Evolutionary conservation across 2,888 invertebrate species (phyloP), one percentile per base, ranked within the genome.

Genomic region (Dryococelus australis): DNA sequence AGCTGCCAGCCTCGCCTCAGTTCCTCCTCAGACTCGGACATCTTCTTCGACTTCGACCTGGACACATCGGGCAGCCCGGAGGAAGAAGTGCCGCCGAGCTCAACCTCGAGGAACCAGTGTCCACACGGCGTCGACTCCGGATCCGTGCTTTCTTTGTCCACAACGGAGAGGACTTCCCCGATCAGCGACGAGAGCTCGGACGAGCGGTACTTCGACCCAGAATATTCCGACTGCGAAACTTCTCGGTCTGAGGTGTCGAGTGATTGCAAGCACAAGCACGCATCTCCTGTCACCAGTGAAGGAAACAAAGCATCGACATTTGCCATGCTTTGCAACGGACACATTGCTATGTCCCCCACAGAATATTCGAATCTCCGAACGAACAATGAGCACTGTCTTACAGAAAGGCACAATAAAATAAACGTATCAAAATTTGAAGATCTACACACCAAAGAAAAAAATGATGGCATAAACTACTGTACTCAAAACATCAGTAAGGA

Each of bases 11-110:
- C 94, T 0, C 92, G 93, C 87, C 92, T 91, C 90, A 93, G 90
- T 53, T 87, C 89, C 27, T 87, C 88, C 91, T 91, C 91, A 89
- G 92, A 92, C 79, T 90, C 90, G 9, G 91, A 92, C 43, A 88
- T 91, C 24, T 92, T 90, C 86, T 92, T 91, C 88, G 92, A 92
- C 35, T 91, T 91, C 87, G 87, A 89, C 89, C 26, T 94, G 0
- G 95, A 95, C 89, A 95, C 95, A 88, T 95, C 96, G 0, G 95
- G 94, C 86, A 96, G 96, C 90, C 96, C 96, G 0, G 94, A 94
- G 85, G 96, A 96, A 89, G 88, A 87, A n/a, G 51, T 51, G 24
- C 65, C 65, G 2, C 65, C 51, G 47, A 47, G 47, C n/a, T 20
- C 20, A 20, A 10, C 65, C 65, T 8, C 65, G 24, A 65, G 65